These are phyloP conservation scores for Ceuthmochares aereus DNA, from an alignment of 2,113 vertebrate species.

Conservation along the genomic window DNA sequence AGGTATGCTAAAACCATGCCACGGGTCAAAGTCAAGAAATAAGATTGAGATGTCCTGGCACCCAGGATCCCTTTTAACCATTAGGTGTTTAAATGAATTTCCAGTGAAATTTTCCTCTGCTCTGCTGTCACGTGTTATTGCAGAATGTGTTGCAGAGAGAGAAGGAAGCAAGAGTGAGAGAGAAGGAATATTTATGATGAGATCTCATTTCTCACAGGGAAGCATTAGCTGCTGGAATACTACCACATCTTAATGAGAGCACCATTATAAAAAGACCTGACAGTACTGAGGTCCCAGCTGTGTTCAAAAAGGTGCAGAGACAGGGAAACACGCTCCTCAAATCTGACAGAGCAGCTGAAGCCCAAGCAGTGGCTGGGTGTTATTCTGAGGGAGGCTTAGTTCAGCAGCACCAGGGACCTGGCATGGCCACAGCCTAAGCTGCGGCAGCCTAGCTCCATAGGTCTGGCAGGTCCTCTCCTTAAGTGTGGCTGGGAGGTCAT, in stretches of 20 bases:
- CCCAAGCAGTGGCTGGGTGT: neutral
- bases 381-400: neutral
- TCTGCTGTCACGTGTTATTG: neutral
- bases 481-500: neutral
- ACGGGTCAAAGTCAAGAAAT: neutral
- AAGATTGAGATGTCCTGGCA: neutral
- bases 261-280: neutral
- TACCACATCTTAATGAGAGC: neutral
- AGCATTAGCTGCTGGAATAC: neutral
- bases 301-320: neutral
- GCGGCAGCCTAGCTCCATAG: rapidly evolving
- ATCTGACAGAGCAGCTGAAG: neutral
- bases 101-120: neutral
- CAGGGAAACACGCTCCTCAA: neutral
- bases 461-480: neutral
- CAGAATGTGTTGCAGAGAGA: neutral
- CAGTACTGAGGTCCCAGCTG: neutral
- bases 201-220: neutral
- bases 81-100: neutral
- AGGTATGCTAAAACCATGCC: neutral
- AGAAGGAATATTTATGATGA: neutral
- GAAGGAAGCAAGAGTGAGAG: neutral
- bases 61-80: neutral
- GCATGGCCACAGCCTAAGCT: neutral
- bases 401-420: neutral